Evolutionary conservation across 1,140 invertebrate species (phyloP).

Genomic region (Portunus trituberculatus): DNA sequence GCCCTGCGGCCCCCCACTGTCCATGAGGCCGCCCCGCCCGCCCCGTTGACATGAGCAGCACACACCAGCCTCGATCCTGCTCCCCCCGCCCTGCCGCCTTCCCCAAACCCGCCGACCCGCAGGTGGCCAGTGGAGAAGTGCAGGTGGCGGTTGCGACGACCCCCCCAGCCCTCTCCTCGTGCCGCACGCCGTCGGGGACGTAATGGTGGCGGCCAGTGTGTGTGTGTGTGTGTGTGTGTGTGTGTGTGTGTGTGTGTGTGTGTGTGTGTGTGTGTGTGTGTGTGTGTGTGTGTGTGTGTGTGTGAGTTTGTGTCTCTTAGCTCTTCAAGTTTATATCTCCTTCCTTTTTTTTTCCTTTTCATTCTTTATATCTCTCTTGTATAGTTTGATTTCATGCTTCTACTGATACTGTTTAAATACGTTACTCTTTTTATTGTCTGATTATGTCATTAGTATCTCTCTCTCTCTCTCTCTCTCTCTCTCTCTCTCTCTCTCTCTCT

Average conservation of each 20-base stretch:
- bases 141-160: not conserved
- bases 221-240: not conserved
- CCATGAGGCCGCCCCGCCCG: not conserved
- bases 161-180: not conserved
- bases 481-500: no score
- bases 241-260: no score
- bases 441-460: no score
- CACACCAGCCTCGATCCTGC: not conserved
- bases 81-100: not conserved
- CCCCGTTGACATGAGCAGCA: slow-evolving; percentile 9
- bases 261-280: not conserved
- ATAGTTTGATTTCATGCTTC: no score
- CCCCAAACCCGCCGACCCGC: not conserved
- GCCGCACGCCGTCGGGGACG: not conserved
- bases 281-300: no score
- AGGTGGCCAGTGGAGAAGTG: not conserved
- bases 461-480: no score
- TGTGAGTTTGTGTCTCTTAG: not conserved
- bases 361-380: no score
- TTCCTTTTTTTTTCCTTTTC: no score
- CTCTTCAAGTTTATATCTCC: not conserved
- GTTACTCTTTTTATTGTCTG: no score
- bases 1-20: not conserved
- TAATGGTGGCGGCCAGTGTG: not conserved
- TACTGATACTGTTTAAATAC: no score